A percentile compares a stretch with the other conserved stretches of the same genome.
Conservation (phyloP, 2,113 vertebrate genomes). For the Rutilus rutilus region DNA sequence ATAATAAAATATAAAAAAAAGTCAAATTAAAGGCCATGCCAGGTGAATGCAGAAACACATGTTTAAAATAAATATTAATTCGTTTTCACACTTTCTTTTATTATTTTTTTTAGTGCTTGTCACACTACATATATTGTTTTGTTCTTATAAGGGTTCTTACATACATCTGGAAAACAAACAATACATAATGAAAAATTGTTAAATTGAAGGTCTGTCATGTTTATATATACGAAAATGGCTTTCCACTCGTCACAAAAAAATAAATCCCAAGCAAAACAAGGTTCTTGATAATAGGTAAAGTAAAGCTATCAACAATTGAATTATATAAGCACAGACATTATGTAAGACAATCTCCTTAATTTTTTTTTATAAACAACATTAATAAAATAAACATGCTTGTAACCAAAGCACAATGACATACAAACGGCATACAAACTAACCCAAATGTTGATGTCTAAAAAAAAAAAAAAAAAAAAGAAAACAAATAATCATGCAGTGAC, state of each 20-base stretch:
- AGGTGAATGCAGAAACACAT: neutral
- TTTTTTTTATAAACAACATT: neutral
- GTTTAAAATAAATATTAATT: neutral
- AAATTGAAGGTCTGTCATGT: neutral
- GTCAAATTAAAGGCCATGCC: neutral
- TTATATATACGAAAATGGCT: neutral
- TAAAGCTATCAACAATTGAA: neutral
- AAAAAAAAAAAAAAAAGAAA: neutral
- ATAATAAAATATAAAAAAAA: neutral
- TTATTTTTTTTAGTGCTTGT: slow-evolving; percentile 6
- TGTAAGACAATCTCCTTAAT: neutral
- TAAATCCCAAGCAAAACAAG: neutral
- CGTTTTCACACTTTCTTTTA: neutral
- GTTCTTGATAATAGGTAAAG: neutral
- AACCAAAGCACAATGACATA: slow-evolving; percentile 8
- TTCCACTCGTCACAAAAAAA: neutral
- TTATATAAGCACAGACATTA: neutral
- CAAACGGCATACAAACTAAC: slow-evolving; percentile 8
- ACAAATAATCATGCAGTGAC: slow-evolving; percentile 16
- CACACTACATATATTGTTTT: slow-evolving; percentile 16
- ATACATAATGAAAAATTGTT: neutral
- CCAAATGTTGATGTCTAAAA: neutral
- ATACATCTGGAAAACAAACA: neutral
- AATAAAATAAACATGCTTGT: slow-evolving; percentile 17
- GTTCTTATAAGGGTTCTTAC: neutral